A percentile compares a stretch with the other conserved stretches of the same genome.
These are phyloP conservation scores for Entomobrya proxima DNA, from an alignment of 2,888 invertebrate species.

Conservation along the genomic window DNA sequence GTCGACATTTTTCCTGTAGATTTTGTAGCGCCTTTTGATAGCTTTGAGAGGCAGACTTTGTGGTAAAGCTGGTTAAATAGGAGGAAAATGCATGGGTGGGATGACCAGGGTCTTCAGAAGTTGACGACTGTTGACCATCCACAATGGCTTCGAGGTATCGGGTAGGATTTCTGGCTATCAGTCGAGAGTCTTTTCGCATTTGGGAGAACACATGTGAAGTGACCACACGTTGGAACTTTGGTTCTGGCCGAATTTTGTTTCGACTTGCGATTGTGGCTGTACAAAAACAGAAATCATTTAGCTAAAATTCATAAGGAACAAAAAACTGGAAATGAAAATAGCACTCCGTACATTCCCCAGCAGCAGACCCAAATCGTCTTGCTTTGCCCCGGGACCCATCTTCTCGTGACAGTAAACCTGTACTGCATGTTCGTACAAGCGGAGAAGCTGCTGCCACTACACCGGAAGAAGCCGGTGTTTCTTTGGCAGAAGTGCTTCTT, in stretches of 20 bases:
- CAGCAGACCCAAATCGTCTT: background rate
- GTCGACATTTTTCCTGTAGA: conserved; percentile 24
- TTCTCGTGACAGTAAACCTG: too few species aligned
- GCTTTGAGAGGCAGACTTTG: background rate
- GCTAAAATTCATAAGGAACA: background rate
- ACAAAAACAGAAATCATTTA: background rate
- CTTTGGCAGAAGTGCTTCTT: too few species aligned
- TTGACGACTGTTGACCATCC: conserved; percentile 6
- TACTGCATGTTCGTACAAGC: too few species aligned
- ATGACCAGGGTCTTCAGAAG: too few species aligned
- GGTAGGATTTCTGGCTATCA: conserved; percentile 61
- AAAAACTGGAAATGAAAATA: background rate
- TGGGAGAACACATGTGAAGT: conserved; percentile 48
- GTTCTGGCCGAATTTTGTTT: conserved; percentile 44
- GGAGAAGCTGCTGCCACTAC: too few species aligned
- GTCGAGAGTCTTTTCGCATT: conserved; percentile 56
- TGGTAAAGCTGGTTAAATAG: background rate
- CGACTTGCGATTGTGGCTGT: conserved; percentile 61
- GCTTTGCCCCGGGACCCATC: background rate
- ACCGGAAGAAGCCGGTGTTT: too few species aligned
- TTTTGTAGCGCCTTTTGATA: conserved; percentile 24
- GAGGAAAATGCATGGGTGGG: conserved; percentile 19
- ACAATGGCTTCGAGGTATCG: conserved; percentile 61
- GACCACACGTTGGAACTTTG: conserved; percentile 45
- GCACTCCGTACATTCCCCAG: background rate